These are phyloP conservation scores for Aspidiotus rigidus DNA, from an alignment of 2,888 invertebrate genomes.

Conservation along the genomic window DNA sequence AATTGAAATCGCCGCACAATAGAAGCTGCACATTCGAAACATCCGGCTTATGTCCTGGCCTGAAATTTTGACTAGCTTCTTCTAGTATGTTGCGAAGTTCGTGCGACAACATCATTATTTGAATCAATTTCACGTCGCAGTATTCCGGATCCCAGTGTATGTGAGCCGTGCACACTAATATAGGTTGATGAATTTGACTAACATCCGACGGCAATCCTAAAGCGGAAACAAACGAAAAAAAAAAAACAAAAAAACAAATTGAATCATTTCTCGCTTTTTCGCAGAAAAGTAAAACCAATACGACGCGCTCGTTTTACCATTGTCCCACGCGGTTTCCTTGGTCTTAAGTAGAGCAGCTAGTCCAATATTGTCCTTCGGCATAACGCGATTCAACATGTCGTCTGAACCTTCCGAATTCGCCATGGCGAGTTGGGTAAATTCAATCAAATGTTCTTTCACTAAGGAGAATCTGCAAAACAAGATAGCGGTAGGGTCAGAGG, in stretches of 20 bases:
- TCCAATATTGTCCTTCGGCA: slow-evolving; percentile 99
- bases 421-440: slow-evolving; percentile 98
- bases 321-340: slow-evolving; percentile 89
- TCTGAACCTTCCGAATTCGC: slow-evolving; percentile 96
- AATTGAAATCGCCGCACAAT: slow-evolving; percentile 97
- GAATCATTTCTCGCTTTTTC: too few species aligned
- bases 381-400: slow-evolving; percentile 95
- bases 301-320: slow-evolving; percentile 47
- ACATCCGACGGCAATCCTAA: slow-evolving; percentile 63
- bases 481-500: too few species aligned
- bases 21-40: slow-evolving; percentile 78
- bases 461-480: slow-evolving; percentile 70
- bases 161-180: slow-evolving; percentile 95
- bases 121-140: slow-evolving; percentile 97
- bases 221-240: too few species aligned
- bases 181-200: slow-evolving; percentile 67
- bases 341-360: slow-evolving; percentile 90
- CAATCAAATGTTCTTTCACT: slow-evolving; percentile 91
- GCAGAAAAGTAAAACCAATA: too few species aligned
- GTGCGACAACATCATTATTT: slow-evolving; percentile 99
- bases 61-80: slow-evolving; percentile 70
- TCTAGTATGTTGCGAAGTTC: slow-evolving; percentile 82
- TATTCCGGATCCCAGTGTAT: slow-evolving; percentile 99
- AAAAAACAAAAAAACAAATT: too few species aligned
- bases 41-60: slow-evolving; percentile 62